A percentile compares a stretch with the other conserved stretches of the same genome.
Conservation (phyloP, 2,888 invertebrate species). For the Dynastes hyllus region DNA sequence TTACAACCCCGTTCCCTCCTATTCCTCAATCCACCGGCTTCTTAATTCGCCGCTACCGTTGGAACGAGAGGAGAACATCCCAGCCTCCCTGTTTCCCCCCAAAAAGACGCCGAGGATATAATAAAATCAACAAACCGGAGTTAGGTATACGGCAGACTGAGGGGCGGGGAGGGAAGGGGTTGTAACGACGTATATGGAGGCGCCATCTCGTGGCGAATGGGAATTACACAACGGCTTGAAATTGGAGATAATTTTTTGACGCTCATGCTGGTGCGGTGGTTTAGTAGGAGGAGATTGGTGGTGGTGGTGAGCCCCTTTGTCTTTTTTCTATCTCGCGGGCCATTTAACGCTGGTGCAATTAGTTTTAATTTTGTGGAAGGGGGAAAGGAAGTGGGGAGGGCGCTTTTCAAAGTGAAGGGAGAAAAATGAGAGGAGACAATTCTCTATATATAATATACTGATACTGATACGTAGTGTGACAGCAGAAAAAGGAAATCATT, state of each 20-base stretch:
- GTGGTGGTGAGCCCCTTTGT: conserved; percentile 2
- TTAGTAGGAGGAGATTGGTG: too few species aligned
- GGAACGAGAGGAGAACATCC: background rate
- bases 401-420: background rate
- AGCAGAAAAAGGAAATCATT: too few species aligned
- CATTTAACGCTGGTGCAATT: conserved; percentile 42
- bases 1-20: background rate
- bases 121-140: conserved; percentile 39
- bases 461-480: too few species aligned
- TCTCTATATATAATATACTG: too few species aligned
- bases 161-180: background rate
- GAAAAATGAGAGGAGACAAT: too few species aligned
- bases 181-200: background rate
- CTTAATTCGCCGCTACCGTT: conserved; percentile 3
- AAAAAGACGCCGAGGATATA: conserved; percentile 23
- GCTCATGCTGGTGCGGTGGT: too few species aligned
- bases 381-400: background rate
- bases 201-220: background rate
- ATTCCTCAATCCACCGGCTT: background rate
- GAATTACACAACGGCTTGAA: background rate
- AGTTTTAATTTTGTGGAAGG: conserved; percentile 35
- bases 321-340: conserved; percentile 33
- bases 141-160: background rate
- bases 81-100: background rate
- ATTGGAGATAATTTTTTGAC: conserved; percentile 39